These are phyloP conservation scores for Scomber japonicus DNA, from an alignment of 2,113 vertebrate genomes.

Conservation along the genomic window DNA sequence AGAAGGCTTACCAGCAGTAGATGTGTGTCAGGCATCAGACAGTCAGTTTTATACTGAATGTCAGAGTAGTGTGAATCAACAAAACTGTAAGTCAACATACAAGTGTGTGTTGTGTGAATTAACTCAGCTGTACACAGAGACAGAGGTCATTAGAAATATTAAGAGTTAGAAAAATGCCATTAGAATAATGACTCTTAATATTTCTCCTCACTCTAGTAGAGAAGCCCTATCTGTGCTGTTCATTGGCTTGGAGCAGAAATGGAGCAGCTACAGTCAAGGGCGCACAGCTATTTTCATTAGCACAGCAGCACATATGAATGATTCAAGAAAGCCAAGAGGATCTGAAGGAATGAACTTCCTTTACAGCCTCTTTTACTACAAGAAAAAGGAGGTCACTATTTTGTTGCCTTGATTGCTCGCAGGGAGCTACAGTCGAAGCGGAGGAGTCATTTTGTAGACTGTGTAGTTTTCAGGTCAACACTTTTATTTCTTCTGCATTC, in stretches of 20 bases:
- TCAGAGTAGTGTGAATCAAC: neutral
- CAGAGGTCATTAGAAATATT: conserved; percentile 35
- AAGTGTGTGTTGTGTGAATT: conserved; percentile 17
- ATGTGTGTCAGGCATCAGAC: conserved; percentile 23
- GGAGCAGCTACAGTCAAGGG: conserved; percentile 36
- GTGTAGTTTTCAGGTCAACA: conserved; percentile 40
- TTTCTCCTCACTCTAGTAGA: conserved; percentile 45
- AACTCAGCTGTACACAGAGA: conserved; percentile 17
- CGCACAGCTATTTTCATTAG: conserved; percentile 61
- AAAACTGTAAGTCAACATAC: neutral
- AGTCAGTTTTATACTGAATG: too few species aligned
- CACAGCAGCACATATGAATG: conserved; percentile 65
- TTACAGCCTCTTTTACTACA: conserved; percentile 45
- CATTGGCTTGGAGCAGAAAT: conserved; percentile 37
- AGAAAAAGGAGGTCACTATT: conserved; percentile 68
- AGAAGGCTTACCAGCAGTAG: conserved; percentile 37
- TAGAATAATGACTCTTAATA: conserved; percentile 48
- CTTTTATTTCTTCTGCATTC: conserved; percentile 13
- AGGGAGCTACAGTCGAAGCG: conserved; percentile 25
- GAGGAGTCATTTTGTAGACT: conserved; percentile 15
- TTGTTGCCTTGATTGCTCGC: conserved; percentile 40
- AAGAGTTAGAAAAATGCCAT: conserved; percentile 31
- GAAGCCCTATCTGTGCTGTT: conserved; percentile 42
- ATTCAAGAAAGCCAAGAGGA: conserved; percentile 67
- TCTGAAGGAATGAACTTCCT: conserved; percentile 32